These are phyloP conservation scores for Graptemys geographica DNA, from an alignment of 2,797 vertebrate species.

Conservation along the genomic window DNA sequence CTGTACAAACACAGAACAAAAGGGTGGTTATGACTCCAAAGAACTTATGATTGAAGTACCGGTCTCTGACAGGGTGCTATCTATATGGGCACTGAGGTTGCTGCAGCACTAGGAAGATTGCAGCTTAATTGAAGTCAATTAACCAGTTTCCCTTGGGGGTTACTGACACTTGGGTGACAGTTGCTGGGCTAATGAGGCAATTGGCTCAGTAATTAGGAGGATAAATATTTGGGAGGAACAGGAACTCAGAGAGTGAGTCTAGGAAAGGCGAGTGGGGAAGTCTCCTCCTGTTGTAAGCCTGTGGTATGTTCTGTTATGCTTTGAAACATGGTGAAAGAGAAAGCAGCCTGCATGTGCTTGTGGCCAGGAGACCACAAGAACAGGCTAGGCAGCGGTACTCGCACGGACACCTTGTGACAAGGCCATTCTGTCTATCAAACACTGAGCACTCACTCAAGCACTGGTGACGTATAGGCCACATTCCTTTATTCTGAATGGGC, in stretches of 20 bases:
- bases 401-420: neutral
- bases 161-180: neutral
- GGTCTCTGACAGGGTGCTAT: neutral
- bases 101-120: neutral
- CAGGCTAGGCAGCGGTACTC: neutral
- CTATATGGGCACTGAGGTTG: neutral
- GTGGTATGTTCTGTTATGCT: neutral
- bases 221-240: neutral
- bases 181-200: neutral
- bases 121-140: neutral
- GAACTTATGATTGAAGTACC: neutral
- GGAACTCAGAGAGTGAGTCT: neutral
- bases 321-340: neutral
- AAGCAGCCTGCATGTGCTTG: neutral
- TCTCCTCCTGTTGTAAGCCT: neutral
- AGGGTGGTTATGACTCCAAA: neutral
- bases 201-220: neutral
- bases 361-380: neutral
- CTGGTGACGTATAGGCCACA: neutral
- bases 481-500: constrained; percentile 2
- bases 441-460: neutral
- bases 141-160: neutral
- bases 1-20: constrained; percentile 23
- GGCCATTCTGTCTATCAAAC: neutral
- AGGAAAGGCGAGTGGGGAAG: neutral